A percentile compares a stretch with the other conserved stretches of the same genome.
Conservation (phyloP, 2,797 vertebrate genomes). For the Brachymystax lenok region DNA sequence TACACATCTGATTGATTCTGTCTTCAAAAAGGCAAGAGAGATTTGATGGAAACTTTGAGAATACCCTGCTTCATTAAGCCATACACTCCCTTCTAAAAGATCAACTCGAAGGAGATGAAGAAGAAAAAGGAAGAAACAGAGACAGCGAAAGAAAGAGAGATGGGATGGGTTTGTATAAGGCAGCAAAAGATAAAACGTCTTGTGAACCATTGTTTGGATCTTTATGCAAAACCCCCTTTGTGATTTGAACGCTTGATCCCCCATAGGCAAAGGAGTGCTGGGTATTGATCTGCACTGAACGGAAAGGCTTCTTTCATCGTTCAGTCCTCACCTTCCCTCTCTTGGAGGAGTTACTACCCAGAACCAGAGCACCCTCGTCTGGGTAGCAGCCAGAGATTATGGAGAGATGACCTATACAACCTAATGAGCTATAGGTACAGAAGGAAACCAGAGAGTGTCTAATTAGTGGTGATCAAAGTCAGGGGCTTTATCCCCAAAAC, state of each 20-base stretch:
- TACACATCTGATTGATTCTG: neutral
- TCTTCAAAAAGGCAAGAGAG: neutral
- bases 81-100: constrained; percentile 42
- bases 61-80: constrained; percentile 52
- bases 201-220: constrained; percentile 79
- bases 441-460: constrained; percentile 69
- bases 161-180: constrained; percentile 48
- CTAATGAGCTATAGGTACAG: constrained; percentile 75
- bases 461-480: constrained; percentile 82
- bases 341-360: constrained; percentile 69
- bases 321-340: constrained; percentile 70
- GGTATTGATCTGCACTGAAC: constrained; percentile 77
- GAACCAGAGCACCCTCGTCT: constrained; percentile 82
- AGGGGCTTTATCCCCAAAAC: constrained; percentile 77
- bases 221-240: constrained; percentile 77
- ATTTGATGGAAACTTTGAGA: neutral
- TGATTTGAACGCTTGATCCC: constrained; percentile 78
- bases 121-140: neutral
- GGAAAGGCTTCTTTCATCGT: constrained; percentile 74
- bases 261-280: constrained; percentile 72
- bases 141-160: neutral
- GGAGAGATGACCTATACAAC: constrained; percentile 64
- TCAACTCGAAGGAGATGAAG: constrained; percentile 50
- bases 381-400: constrained; percentile 83
- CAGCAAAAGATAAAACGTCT: constrained; percentile 57